Evolutionary conservation across 2,113 vertebrate species (phyloP).

Genomic region (Heterocephalus glaber): DNA sequence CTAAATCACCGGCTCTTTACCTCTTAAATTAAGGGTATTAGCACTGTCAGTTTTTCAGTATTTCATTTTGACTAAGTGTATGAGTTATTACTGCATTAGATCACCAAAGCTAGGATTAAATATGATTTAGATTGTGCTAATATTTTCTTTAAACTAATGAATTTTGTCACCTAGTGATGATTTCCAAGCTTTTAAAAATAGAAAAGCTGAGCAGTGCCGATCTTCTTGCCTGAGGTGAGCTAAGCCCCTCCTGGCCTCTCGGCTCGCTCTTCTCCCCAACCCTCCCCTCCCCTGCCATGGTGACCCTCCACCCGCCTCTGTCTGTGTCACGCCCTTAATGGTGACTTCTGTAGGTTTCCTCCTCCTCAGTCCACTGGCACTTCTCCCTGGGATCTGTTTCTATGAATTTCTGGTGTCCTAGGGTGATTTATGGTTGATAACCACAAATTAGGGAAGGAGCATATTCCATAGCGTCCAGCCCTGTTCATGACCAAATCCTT

Average conservation of each 20-base stretch:
- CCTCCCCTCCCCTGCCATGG: neutral
- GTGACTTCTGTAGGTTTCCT: neutral
- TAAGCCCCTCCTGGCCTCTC: too few relatives aligned
- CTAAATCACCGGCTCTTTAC: too few relatives aligned
- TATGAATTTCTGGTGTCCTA: neutral
- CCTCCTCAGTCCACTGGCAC: neutral
- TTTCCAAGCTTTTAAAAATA: constrained; percentile 10
- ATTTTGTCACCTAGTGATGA: neutral
- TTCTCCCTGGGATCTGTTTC: neutral
- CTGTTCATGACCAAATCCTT: neutral
- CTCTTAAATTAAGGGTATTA: neutral
- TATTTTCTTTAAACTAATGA: constrained; percentile 12
- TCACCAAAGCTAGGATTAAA: neutral
- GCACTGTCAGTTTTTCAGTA: neutral
- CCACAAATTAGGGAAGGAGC: neutral
- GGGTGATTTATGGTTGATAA: neutral
- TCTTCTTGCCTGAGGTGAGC: neutral
- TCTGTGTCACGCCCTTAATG: neutral
- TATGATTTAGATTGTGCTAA: constrained; percentile 12
- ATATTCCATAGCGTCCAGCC: neutral
- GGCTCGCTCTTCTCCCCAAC: too few relatives aligned
- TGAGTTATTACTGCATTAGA: neutral
- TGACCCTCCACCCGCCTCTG: neutral
- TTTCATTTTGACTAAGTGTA: neutral
- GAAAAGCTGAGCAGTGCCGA: neutral